Percentiles rank a stretch among this genome's conserved stretches.
phyloP scores from a whole-genome alignment of 2,113 vertebrate species.

The Silurus asotus region DNA sequence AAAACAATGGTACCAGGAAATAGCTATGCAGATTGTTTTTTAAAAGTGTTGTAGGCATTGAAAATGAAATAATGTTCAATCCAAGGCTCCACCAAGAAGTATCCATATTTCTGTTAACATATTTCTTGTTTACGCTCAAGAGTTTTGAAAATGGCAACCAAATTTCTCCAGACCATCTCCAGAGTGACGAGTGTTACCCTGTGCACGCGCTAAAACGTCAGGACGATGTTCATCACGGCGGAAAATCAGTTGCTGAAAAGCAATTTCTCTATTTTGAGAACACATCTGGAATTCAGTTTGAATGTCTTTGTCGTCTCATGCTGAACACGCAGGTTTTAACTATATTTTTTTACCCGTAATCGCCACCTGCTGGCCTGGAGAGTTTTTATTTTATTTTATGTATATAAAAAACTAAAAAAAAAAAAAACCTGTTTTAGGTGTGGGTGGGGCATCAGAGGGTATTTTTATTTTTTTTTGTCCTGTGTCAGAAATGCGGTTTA shows the following conservation, averaged over 20 bases:
- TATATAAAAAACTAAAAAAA: not conserved
- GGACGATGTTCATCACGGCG: no score
- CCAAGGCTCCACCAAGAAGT: not conserved
- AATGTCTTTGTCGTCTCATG: not conserved
- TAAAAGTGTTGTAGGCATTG: not conserved
- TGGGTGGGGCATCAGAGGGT: not conserved
- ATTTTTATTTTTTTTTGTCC: not conserved
- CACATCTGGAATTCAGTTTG: not conserved
- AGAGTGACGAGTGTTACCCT: no score
- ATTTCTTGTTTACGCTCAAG: no score
- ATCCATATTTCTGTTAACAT: no score
- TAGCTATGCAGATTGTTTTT: no score
- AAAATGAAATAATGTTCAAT: not conserved
- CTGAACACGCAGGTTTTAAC: not conserved
- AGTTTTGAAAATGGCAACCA: not conserved
- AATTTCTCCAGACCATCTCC: no score
- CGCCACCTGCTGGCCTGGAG: not conserved
- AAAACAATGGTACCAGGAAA: no score
- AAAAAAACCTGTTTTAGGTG: not conserved
- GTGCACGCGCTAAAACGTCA: no score
- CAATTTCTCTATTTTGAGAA: not conserved
- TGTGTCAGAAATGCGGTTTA: not conserved
- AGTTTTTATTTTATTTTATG: no score
- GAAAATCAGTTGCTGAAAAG: not conserved
- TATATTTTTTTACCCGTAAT: not conserved